Evolutionary conservation across 1,140 invertebrate species (phyloP).

Genomic region (Triops longicaudatus): DNA sequence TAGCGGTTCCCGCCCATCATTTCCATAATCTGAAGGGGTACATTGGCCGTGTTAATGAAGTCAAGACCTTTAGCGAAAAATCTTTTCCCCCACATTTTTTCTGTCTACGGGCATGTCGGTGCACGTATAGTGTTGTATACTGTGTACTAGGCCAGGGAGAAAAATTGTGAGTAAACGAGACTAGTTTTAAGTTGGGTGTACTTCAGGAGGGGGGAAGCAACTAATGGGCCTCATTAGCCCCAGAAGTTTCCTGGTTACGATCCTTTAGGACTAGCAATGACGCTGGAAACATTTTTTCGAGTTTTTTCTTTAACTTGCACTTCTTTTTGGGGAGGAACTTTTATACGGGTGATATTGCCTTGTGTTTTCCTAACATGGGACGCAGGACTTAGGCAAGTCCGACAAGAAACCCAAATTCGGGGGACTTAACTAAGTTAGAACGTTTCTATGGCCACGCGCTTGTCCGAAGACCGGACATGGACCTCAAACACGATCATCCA

Average conservation of each 20-base stretch:
- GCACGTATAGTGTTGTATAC: too few relatives aligned
- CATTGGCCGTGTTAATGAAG: background rate
- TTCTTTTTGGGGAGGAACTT: background rate
- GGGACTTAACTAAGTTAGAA: background rate
- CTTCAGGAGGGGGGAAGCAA: background rate
- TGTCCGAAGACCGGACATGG: constrained; percentile 2
- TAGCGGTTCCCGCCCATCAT: background rate
- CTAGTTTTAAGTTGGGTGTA: background rate
- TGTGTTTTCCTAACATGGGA: too few relatives aligned
- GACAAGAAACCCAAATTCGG: constrained; percentile 15
- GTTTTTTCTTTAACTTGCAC: background rate
- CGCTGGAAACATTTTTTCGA: background rate
- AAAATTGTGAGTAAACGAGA: background rate
- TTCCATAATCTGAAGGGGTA: constrained; percentile 8
- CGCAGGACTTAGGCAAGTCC: background rate
- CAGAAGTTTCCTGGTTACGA: background rate
- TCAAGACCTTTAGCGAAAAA: background rate
- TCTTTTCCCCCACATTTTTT: too few relatives aligned
- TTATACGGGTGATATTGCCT: too few relatives aligned
- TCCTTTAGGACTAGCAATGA: background rate
- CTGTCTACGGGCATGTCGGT: too few relatives aligned
- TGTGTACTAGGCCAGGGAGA: too few relatives aligned
- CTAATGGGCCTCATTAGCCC: background rate
- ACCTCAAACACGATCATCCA: background rate
- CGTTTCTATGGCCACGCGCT: constrained; percentile 13